Evolutionary conservation across 2,797 vertebrate species (phyloP), one percentile per base, ranked within the genome.

Genomic region (Pseudocheirus occidentalis): DNA sequence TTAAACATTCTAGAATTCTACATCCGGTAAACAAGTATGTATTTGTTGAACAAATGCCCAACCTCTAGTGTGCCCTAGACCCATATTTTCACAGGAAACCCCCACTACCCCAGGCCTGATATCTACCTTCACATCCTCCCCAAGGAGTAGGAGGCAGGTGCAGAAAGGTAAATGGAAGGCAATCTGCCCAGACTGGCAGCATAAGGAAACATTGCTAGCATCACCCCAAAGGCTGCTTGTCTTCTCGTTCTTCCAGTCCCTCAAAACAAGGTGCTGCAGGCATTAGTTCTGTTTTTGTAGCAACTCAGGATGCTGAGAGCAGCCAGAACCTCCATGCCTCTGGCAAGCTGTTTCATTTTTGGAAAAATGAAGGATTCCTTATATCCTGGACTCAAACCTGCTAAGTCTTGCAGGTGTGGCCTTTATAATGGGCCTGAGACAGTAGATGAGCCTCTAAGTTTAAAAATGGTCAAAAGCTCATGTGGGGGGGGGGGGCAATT

Each of bases 41-140:
- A 92, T 40, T 90, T 93, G 58, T 24, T 92, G 40, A 46, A 46
- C 40, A 87, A 87, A 87, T 87, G 59, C 89, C 90, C 73, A 91
- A 94, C 73, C 92, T 94, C 81, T 50, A 52, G 55, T 28, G 27
- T 11, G 54, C 50, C 50, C 31, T 53, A 87, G 55, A 50, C 55
- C 13, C 0, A 0, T 93, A 46, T 90, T 92, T 95, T 95, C 73
- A 91, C 0, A 0, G 10, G 21, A 57, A 95, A n/a, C 3, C 81
- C 62, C 34, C 73, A 46, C 40, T 40, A 87, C 31, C 73, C 3
- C 73, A 87, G 40, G 6, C 31, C 21, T 3, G 10, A 12, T 87
- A 50, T 4, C 21, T 10, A 87, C 40, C 21, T 87, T 27, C 14
- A 73, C 62, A 73, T n/a, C 40, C 40, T 81, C 24, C 40, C 40